Evolutionary conservation across 2,888 invertebrate species (phyloP).

Genomic region (Girardia tigrina): DNA sequence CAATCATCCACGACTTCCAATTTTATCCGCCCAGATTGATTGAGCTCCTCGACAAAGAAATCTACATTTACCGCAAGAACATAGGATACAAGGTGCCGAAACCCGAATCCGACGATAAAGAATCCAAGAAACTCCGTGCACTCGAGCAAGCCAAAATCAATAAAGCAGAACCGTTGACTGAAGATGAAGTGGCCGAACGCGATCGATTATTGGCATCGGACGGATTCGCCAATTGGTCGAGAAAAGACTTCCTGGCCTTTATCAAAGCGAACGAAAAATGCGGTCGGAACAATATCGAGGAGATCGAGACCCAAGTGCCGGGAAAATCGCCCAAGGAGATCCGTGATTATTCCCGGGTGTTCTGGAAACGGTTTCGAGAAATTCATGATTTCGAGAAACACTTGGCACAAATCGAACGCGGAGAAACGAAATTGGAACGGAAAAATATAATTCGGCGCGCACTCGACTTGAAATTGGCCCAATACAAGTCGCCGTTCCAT

Average conservation of each 20-base stretch:
- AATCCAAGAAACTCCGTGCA: constrained; percentile 14
- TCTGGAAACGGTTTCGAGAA: constrained; percentile 95
- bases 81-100: constrained; percentile 60
- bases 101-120: constrained; percentile 26
- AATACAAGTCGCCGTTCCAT: constrained; percentile 93
- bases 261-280: constrained; percentile 94
- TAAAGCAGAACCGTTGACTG: constrained; percentile 73
- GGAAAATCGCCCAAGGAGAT: constrained; percentile 76
- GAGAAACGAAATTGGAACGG: constrained; percentile 87
- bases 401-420: constrained; percentile 88
- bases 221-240: constrained; percentile 93
- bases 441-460: constrained; percentile 69
- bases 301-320: constrained; percentile 85
- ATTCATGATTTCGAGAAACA: constrained; percentile 85
- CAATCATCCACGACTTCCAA: constrained; percentile 96
- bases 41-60: constrained; percentile 91
- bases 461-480: constrained; percentile 69
- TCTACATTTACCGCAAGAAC: constrained; percentile 77
- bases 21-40: constrained; percentile 93
- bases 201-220: constrained; percentile 76
- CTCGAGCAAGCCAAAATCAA: constrained; percentile 76
- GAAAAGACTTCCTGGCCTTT: constrained; percentile 94
- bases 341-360: constrained; percentile 87
- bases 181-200: constrained; percentile 78
- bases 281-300: constrained; percentile 90